Conservation (phyloP, 2,113 vertebrate genomes). For the Onychorhynchus coronatus region DNA sequence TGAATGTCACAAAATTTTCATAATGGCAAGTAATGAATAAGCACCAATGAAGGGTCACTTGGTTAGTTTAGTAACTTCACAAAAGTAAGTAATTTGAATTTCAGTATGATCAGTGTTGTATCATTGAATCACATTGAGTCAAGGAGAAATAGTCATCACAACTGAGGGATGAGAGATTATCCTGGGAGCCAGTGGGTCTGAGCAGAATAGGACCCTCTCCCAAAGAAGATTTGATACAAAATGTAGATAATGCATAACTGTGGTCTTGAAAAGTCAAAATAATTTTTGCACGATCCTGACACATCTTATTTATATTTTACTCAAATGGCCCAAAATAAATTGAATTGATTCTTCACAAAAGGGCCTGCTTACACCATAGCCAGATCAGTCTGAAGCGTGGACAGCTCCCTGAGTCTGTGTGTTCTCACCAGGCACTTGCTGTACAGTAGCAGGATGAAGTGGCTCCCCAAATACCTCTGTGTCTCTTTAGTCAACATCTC, state of each 20-base stretch:
- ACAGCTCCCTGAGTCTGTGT: fast-evolving
- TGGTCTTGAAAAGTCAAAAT: not conserved
- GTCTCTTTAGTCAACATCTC: fast-evolving
- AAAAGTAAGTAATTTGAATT: not conserved
- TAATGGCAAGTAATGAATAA: not conserved
- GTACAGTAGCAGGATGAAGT: not conserved
- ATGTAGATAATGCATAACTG: not conserved
- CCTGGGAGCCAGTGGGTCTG: not conserved
- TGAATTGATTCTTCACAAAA: not conserved
- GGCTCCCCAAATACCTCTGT: not conserved
- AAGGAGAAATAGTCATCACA: not conserved
- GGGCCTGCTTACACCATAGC: not conserved
- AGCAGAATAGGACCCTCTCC: not conserved
- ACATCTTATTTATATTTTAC: not conserved
- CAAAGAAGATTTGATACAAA: not conserved
- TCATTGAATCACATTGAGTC: not conserved
- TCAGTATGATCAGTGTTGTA: not conserved
- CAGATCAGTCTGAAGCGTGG: fast-evolving
- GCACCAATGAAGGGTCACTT: not conserved
- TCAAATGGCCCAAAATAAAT: not conserved
- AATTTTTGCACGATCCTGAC: not conserved
- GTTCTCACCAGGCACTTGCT: not conserved
- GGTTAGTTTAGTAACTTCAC: not conserved
- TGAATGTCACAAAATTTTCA: not conserved
- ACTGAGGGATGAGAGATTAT: not conserved